Conservation (phyloP, 2,888 invertebrate species). For the Linyphia triangularis region DNA sequence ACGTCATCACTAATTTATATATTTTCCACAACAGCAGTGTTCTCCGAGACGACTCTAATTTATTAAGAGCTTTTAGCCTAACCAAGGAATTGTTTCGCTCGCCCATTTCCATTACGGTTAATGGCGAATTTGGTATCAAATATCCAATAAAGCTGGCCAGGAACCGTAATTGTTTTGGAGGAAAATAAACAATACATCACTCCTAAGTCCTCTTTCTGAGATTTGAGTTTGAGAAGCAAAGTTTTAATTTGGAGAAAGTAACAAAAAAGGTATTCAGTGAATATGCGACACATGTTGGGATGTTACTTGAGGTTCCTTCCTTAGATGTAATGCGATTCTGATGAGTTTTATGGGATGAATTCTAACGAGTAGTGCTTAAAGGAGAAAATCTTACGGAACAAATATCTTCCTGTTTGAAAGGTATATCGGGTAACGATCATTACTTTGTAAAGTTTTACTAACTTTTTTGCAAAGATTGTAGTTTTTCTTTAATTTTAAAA, state of each 20-base stretch:
- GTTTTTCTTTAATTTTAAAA: too few relatives aligned
- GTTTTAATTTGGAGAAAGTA: conserved; percentile 1
- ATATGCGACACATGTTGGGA: conserved; percentile 13
- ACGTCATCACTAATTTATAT: conserved; percentile 19
- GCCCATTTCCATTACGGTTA: conserved; percentile 57
- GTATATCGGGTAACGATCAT: conserved; percentile 25
- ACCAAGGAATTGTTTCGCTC: conserved; percentile 24
- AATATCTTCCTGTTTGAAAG: not conserved
- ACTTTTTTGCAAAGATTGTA: too few relatives aligned
- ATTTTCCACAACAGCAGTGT: not conserved
- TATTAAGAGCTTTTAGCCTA: conserved; percentile 48
- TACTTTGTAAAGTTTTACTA: conserved; percentile 29
- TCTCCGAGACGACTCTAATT: conserved; percentile 23
- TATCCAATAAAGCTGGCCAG: conserved; percentile 53
- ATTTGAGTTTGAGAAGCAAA: not conserved
- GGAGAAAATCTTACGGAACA: conserved; percentile 7
- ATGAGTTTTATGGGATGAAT: conserved; percentile 37
- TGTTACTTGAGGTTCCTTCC: not conserved
- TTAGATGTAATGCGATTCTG: conserved; percentile 55
- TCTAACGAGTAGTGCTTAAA: not conserved
- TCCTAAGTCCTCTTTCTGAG: conserved; percentile 10
- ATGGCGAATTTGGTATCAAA: conserved; percentile 54
- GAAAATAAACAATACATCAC: conserved; percentile 50
- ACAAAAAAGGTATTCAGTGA: not conserved
- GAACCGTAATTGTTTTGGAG: conserved; percentile 35